phyloP scores from a whole-genome alignment of 2,797 vertebrate species.

The Botia almorhae region DNA sequence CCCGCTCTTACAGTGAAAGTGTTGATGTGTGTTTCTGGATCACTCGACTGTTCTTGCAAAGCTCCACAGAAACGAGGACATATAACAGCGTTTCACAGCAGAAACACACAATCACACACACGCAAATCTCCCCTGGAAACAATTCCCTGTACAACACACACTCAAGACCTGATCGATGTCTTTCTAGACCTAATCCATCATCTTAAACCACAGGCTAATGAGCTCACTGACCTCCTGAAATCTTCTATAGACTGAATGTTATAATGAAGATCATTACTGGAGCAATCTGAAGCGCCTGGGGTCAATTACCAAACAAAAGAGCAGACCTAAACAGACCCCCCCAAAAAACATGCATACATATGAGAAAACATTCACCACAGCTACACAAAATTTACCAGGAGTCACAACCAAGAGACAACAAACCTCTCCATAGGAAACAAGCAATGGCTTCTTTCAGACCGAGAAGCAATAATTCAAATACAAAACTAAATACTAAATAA shows the following conservation, averaged over 20 bases:
- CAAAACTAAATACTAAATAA: no score
- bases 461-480: no score
- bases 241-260: slow-evolving; percentile 8
- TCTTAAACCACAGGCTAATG: slow-evolving; percentile 40
- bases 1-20: not conserved
- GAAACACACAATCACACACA: slow-evolving; percentile 15
- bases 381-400: no score
- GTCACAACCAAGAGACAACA: no score
- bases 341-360: no score
- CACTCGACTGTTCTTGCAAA: no score
- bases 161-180: slow-evolving; percentile 32
- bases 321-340: no score
- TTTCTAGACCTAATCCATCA: slow-evolving; percentile 31
- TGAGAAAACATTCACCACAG: no score
- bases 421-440: no score
- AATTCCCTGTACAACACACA: slow-evolving; percentile 8
- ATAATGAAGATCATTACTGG: slow-evolving; percentile 13
- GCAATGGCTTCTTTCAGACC: no score
- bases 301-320: not conserved
- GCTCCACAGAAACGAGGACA: slow-evolving; percentile 4
- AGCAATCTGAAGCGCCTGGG: not conserved
- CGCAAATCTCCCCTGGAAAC: not conserved
- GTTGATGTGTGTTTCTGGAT: not conserved
- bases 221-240: slow-evolving; percentile 29
- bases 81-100: not conserved